Percentiles rank a stretch among this genome's conserved stretches.
These are phyloP conservation scores for Cephus pulcher DNA, from an alignment of 2,888 invertebrate species.

Conservation along the genomic window DNA sequence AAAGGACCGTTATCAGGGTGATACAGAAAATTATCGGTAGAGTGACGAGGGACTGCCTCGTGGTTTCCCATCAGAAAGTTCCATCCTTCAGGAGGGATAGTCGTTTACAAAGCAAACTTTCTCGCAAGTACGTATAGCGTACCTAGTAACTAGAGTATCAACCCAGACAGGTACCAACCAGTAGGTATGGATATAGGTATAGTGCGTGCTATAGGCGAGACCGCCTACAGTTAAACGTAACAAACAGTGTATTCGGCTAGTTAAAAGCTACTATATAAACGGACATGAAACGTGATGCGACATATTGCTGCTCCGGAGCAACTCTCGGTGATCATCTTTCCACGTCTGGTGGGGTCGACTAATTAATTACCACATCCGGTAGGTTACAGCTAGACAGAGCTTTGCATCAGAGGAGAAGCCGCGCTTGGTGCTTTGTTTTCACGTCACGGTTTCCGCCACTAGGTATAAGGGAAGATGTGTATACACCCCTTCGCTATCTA, in stretches of 20 bases:
- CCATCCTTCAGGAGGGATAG: not conserved
- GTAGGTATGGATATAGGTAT: not conserved
- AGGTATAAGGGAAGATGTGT: not conserved
- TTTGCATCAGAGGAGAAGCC: not conserved
- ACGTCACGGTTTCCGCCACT: not conserved
- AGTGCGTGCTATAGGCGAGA: not conserved
- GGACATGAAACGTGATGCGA: not conserved
- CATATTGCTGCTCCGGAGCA: not conserved
- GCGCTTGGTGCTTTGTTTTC: not conserved
- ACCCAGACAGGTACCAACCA: not conserved
- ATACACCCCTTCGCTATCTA: not conserved
- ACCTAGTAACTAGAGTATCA: not conserved
- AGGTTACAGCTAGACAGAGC: not conserved
- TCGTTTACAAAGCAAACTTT: not conserved
- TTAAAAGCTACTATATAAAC: not conserved
- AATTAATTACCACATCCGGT: not conserved
- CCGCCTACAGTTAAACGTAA: not conserved
- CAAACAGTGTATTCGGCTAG: not conserved
- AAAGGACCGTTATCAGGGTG: not conserved
- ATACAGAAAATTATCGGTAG: not conserved
- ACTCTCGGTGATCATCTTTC: not conserved
- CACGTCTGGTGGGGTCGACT: not conserved
- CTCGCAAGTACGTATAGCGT: not conserved
- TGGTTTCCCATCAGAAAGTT: not conserved
- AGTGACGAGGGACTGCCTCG: not conserved